Conservation (phyloP, 1,140 invertebrate species). For the Araneus ventricosus region DNA sequence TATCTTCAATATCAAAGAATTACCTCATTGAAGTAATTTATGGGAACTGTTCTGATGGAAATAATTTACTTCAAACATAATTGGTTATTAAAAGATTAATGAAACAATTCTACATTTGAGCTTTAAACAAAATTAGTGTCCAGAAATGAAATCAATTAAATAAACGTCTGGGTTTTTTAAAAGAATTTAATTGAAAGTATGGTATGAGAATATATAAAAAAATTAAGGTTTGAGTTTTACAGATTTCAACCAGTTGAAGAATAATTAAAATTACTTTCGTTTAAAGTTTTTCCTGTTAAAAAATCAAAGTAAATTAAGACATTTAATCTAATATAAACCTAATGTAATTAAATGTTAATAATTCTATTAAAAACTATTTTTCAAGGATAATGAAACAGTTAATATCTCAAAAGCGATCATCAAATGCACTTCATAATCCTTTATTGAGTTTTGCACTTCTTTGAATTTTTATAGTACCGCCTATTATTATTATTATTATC, state of each 20-base stretch:
- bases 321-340: not conserved
- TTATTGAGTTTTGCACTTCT: not conserved
- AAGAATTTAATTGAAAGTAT: not conserved
- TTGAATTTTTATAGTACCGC: not conserved
- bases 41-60: too few relatives aligned
- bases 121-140: not conserved
- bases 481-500: too few relatives aligned
- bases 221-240: not conserved
- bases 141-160: not conserved
- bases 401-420: not conserved
- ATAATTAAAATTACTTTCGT: not conserved
- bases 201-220: not conserved
- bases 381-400: not conserved
- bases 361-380: not conserved
- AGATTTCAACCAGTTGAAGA: not conserved
- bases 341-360: not conserved
- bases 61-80: not conserved
- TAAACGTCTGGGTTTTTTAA: not conserved
- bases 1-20: too few relatives aligned
- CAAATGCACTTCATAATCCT: not conserved
- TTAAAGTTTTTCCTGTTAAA: not conserved
- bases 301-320: not conserved
- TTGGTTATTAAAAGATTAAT: not conserved
- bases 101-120: not conserved
- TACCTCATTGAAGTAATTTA: too few relatives aligned